Conservation (phyloP, 2,113 vertebrate species). For the Semicossyphus pulcher region DNA sequence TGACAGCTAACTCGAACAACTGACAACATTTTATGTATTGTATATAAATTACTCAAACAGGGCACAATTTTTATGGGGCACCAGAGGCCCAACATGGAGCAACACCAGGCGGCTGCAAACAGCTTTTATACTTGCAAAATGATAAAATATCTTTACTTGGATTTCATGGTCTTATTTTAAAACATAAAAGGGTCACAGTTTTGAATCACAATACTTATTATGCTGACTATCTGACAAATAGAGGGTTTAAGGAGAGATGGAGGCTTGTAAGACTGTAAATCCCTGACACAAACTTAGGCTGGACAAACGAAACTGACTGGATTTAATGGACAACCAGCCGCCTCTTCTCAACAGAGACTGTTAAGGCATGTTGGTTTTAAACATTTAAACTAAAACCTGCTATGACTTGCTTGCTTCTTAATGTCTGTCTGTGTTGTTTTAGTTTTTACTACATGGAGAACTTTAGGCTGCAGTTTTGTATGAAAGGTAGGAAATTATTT, state of each 20-base stretch:
- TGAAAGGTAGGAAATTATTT: too few species aligned
- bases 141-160: too few species aligned
- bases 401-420: too few species aligned
- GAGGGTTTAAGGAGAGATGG: not conserved
- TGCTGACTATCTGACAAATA: too few species aligned
- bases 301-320: not conserved
- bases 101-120: not conserved
- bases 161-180: not conserved
- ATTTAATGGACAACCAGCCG: not conserved
- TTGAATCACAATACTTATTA: too few species aligned
- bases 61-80: not conserved
- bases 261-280: not conserved
- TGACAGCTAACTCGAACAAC: not conserved
- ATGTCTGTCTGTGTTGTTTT: too few species aligned
- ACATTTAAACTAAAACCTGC: too few species aligned
- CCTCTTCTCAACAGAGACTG: slow-evolving; percentile 1
- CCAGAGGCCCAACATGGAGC: not conserved
- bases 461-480: too few species aligned
- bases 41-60: not conserved
- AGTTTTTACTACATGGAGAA: too few species aligned
- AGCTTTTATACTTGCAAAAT: not conserved
- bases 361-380: too few species aligned
- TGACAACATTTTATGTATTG: not conserved
- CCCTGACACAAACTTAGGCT: not conserved
- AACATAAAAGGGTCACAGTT: not conserved